Conservation (phyloP, 2,888 invertebrate species). For the Thalpophila matura region DNA sequence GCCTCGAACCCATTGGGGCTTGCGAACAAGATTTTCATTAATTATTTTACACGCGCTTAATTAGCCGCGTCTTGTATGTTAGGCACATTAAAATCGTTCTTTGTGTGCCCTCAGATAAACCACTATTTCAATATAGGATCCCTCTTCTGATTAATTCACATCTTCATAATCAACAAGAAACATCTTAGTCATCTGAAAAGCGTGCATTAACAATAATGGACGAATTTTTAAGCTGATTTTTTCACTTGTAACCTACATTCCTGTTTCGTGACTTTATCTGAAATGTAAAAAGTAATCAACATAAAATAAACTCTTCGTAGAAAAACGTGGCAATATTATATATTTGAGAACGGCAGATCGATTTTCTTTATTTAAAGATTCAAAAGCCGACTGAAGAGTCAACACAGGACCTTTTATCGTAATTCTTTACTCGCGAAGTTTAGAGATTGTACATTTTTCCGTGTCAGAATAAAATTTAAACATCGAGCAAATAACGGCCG, state of each 20-base stretch:
- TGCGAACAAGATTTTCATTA: constrained; percentile 54
- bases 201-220: constrained; percentile 21
- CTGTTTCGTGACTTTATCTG: constrained; percentile 57
- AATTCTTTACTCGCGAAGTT: constrained; percentile 48
- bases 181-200: constrained; percentile 15
- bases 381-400: constrained; percentile 43
- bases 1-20: constrained; percentile 38
- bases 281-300: constrained; percentile 66
- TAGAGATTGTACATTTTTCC: constrained; percentile 50
- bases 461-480: constrained; percentile 53
- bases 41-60: constrained; percentile 61
- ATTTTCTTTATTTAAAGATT: constrained; percentile 60
- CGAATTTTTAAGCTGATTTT: constrained; percentile 20
- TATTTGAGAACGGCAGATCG: constrained; percentile 56
- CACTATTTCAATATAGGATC: constrained; percentile 31
- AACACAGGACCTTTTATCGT: constrained; percentile 51
- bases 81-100: constrained; percentile 36
- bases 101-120: constrained; percentile 41
- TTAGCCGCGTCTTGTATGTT: constrained; percentile 52
- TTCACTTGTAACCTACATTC: constrained; percentile 47
- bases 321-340: constrained; percentile 62
- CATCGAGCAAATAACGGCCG: constrained; percentile 45
- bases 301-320: constrained; percentile 58
- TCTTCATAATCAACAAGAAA: constrained; percentile 45
- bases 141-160: constrained; percentile 41